phyloP scores from a whole-genome alignment of 1,140 invertebrate genomes.

The silkworm (Bombyx mori) region ASM3026992v2 NC_085110.1:13090501-13091000 shows the following conservation, averaged over 20 bases:
- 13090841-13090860: constrained; percentile 38
- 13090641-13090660: background rate
- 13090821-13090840: constrained; percentile 57
- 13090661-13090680: background rate
- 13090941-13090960: constrained; percentile 26
- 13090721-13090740: constrained; percentile 35
- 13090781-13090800: constrained; percentile 47
- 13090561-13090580: background rate
- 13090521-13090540: constrained; percentile 7
- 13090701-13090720: constrained; percentile 41
- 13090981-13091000: too few relatives aligned
- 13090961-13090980: constrained; percentile 13
- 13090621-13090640: constrained; percentile 6
- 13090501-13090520: constrained; percentile 42
- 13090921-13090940: constrained; percentile 55
- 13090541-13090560: constrained; percentile 1
- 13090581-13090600: too few relatives aligned
- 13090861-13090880: constrained; percentile 23
- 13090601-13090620: constrained; percentile 1
- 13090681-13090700: constrained; percentile 41
- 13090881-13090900: constrained; percentile 32
- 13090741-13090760: constrained; percentile 56
- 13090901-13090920: constrained; percentile 26
- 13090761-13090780: constrained; percentile 50
- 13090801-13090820: constrained; percentile 48